phyloP scores from a whole-genome alignment of 1,140 invertebrate species.

The Cataglyphis hispanica region DNA sequence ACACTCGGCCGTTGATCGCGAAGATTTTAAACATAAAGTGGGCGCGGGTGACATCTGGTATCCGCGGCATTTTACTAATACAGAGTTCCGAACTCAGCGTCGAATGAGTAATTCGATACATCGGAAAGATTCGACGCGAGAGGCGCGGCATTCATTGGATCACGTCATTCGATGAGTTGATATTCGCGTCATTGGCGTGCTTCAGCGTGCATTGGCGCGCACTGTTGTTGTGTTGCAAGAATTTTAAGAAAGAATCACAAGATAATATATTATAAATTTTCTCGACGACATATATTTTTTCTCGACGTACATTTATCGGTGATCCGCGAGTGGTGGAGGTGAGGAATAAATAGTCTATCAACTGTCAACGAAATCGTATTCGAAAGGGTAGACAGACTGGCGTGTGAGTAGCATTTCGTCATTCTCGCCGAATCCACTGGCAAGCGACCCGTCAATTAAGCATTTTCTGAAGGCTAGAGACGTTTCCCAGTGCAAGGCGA shows the following conservation, averaged over 20 bases:
- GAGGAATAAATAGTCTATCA: no score
- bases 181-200: neutral
- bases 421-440: neutral
- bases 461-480: neutral
- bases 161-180: conserved; percentile 14
- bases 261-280: no score
- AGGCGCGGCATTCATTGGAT: conserved; percentile 35
- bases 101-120: conserved; percentile 30
- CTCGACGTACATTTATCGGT: no score
- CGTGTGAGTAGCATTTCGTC: neutral
- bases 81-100: neutral
- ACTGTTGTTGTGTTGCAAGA: neutral
- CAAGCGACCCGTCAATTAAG: neutral
- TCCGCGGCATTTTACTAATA: neutral
- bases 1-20: no score
- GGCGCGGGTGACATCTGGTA: neutral
- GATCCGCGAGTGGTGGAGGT: neutral
- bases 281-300: neutral
- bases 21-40: no score
- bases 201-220: neutral
- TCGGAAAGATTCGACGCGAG: conserved; percentile 1
- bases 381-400: neutral
- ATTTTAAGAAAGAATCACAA: no score
- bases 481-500: conserved; percentile 69
- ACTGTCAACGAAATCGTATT: no score